These are phyloP conservation scores for Orbicella faveolata DNA, from an alignment of 64 coral and sea anemone genomes.

Conservation along the genomic window DNA sequence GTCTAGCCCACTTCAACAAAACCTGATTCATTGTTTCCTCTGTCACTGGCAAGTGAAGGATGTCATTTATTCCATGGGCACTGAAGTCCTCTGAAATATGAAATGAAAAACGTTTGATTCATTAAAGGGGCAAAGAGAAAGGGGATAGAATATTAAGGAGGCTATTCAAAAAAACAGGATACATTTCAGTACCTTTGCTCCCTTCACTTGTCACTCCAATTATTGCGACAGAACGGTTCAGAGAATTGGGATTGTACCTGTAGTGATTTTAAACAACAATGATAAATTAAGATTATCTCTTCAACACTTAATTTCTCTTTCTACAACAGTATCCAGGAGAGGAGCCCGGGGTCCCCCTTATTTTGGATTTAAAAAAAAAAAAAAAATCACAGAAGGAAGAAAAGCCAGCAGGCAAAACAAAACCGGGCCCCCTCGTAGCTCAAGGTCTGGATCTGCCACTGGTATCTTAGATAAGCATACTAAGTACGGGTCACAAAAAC, in stretches of 20 bases:
- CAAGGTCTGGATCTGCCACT: too few relatives aligned
- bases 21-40: conserved; percentile 51
- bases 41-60: conserved; percentile 35
- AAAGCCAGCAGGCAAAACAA: too few relatives aligned
- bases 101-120: not conserved
- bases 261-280: not conserved
- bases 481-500: too few relatives aligned
- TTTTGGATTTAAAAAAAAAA: too few relatives aligned
- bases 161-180: not conserved
- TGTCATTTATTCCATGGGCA: conserved; percentile 51
- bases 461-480: too few relatives aligned
- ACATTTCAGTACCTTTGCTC: conserved; percentile 1
- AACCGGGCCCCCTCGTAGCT: too few relatives aligned
- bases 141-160: too few relatives aligned
- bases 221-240: conserved; percentile 40
- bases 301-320: too few relatives aligned
- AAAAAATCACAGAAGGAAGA: too few relatives aligned
- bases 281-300: too few relatives aligned
- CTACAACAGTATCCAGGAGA: too few relatives aligned
- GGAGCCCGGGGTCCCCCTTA: too few relatives aligned
- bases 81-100: not conserved
- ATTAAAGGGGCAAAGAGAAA: not conserved
- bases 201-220: conserved; percentile 32
- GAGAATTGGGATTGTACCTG: conserved; percentile 50
- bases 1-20: conserved; percentile 60